A percentile compares a stretch with the other conserved stretches of the same genome.
Conservation (phyloP, 2,888 invertebrate genomes). For the Caradrina kadenii region DNA sequence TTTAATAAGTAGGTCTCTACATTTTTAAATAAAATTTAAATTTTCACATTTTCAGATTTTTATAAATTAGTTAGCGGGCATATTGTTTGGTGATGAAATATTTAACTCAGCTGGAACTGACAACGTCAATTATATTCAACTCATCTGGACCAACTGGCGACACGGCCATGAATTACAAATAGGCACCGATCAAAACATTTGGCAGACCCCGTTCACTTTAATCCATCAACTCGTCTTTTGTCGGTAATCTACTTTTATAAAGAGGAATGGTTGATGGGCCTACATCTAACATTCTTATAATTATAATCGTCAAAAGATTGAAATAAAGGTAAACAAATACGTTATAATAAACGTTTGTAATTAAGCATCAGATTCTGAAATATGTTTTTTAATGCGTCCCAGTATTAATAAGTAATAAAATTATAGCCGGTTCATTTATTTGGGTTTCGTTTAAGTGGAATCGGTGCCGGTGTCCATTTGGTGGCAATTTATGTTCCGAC, state of each 20-base stretch:
- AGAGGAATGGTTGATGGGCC: constrained; percentile 2
- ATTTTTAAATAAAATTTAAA: not conserved
- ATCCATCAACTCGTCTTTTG: constrained; percentile 46
- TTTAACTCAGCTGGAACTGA: constrained; percentile 64
- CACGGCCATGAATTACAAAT: constrained; percentile 73
- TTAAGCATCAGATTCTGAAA: constrained; percentile 26
- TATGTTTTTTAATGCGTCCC: constrained; percentile 50
- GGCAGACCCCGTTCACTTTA: constrained; percentile 59
- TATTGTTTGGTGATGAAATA: constrained; percentile 69
- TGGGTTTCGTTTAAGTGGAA: constrained; percentile 60
- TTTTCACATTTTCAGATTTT: not conserved
- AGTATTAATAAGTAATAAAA: constrained; percentile 67
- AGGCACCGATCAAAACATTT: constrained; percentile 66
- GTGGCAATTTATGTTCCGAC: constrained; percentile 67
- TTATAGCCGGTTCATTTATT: constrained; percentile 68
- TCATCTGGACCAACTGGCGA: constrained; percentile 62
- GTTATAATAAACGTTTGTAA: constrained; percentile 8
- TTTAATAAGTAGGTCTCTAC: not conserved
- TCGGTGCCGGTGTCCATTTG: constrained; percentile 65
- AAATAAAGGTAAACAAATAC: not conserved
- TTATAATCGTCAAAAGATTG: not conserved
- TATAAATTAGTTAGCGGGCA: constrained; percentile 60
- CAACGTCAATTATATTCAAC: constrained; percentile 68
- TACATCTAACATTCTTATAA: constrained; percentile 9
- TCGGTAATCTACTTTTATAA: constrained; percentile 30